These are phyloP conservation scores for Fopius arisanus DNA, from an alignment of 1,140 invertebrate genomes.

Conservation along the genomic window DNA sequence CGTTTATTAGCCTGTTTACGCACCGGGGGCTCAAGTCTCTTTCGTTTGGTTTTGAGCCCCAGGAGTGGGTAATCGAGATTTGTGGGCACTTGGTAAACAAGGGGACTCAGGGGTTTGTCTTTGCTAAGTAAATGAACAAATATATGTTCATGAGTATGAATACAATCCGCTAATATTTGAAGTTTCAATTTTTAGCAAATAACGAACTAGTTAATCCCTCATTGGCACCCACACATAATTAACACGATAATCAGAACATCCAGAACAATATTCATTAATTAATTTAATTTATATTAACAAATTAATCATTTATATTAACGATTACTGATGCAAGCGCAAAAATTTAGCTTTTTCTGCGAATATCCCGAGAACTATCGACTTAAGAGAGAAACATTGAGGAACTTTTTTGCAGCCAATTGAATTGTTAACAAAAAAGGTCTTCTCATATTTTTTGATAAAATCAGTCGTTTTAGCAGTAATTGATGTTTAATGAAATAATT, in stretches of 20 bases:
- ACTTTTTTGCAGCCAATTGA: too few relatives aligned
- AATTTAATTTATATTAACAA: neutral
- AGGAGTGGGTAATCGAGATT: conserved; percentile 49
- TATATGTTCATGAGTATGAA: conserved; percentile 5
- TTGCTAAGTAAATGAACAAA: conserved; percentile 11
- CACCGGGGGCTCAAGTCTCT: neutral
- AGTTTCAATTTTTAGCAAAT: neutral
- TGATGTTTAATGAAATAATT: conserved; percentile 16
- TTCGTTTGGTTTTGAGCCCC: conserved; percentile 23
- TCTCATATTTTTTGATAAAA: neutral
- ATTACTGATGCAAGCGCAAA: neutral
- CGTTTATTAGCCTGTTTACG: conserved; percentile 38
- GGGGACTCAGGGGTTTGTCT: conserved; percentile 10
- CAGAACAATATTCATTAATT: neutral
- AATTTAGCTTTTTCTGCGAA: neutral
- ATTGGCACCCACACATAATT: conserved; percentile 47
- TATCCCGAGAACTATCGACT: too few relatives aligned
- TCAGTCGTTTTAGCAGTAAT: conserved; percentile 45
- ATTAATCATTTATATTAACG: neutral
- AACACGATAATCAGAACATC: too few relatives aligned
- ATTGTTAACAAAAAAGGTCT: too few relatives aligned
- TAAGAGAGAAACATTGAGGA: too few relatives aligned
- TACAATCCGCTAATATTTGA: conserved; percentile 6
- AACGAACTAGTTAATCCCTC: neutral
- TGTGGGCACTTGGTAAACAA: conserved; percentile 55